Conservation (phyloP, 2,797 vertebrate species). For the Ctenosaura bakeri region DNA sequence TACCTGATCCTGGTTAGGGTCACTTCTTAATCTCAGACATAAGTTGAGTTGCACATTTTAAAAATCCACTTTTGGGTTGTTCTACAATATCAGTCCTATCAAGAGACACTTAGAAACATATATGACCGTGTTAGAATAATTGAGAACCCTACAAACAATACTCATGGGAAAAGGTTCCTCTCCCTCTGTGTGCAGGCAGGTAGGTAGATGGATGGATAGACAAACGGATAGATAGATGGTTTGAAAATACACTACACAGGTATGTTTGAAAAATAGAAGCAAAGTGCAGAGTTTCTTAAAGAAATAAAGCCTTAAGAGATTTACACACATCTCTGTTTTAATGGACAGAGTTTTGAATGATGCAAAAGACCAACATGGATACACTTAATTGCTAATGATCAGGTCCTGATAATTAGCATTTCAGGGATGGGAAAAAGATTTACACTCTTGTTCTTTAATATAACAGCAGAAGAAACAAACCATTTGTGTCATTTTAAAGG, state of each 20-base stretch:
- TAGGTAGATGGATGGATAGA: no score
- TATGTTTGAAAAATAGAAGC: slow-evolving; percentile 51
- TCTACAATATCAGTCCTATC: background rate
- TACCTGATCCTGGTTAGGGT: background rate
- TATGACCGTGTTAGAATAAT: fast-evolving
- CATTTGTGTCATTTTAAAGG: background rate
- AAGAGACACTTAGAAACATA: background rate
- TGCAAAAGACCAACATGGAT: slow-evolving; percentile 52
- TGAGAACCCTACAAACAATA: background rate
- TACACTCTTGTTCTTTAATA: slow-evolving; percentile 42
- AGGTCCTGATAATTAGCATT: slow-evolving; percentile 58
- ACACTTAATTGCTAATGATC: slow-evolving; percentile 64
- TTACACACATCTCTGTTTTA: slow-evolving; percentile 54
- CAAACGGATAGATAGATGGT: no score
- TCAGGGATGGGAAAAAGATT: slow-evolving; percentile 60
- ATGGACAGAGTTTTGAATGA: slow-evolving; percentile 54
- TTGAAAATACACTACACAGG: slow-evolving; percentile 43
- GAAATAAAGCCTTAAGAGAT: slow-evolving; percentile 57
- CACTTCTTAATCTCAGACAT: background rate
- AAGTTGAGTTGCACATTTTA: background rate
- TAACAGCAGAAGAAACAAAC: background rate
- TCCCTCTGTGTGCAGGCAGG: no score
- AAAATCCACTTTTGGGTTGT: background rate
- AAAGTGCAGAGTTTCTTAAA: slow-evolving; percentile 56
- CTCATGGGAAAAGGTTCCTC: slow-evolving; percentile 30